Evolutionary conservation across 2,113 vertebrate genomes (phyloP), one percentile per base, ranked within the genome.

Genomic region (Hippocampus comes): DNA sequence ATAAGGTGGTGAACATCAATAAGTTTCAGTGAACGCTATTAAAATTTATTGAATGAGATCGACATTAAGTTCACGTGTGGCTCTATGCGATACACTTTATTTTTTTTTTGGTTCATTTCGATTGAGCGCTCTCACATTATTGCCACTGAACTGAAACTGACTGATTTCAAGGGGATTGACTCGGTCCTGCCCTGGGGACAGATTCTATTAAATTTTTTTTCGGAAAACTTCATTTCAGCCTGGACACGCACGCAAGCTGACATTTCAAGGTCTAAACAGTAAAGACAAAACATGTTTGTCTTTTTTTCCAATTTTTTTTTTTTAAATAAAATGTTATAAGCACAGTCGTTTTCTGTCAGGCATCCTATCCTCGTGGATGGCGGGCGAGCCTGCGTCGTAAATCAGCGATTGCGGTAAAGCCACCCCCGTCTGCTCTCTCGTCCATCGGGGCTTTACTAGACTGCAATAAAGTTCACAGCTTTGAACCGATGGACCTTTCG

Each of bases 341-440:
- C 34, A 0, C 0, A 34, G 5, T 38, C 5, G 71, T 71, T 80
- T 80, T 67, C 14, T 41, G n/a, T 72, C 15, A 4, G 59, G 27
- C 15, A 2, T 61, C 17, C 59, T 34, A 1, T 30, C 25, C 57
- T 11, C 6, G 27, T 9, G 59, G 9, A 21, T 2, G 41, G 60
- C 61, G 63, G 73, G 67, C 4, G 59, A 72, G 67, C 57, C 59
- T 60, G 71, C 3, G 55, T 74, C 67, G 69, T 77, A 80, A 84
- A 84, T 86, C 15, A 74, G 43, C 48, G 67, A 80, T 83, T 80
- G 75, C 69, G 53, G 67, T 53, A 11, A 55, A 75, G 23, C 27
- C 14, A 46, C 53, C 30, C 63, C 10, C 0, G 20, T 11, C n/a
- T 8, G 3, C 17, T 17, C 59, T 61, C 59, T 30, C 27, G 56